These are phyloP conservation scores for Carcharodon carcharias DNA, from an alignment of 2,797 vertebrate genomes.

Conservation along the genomic window DNA sequence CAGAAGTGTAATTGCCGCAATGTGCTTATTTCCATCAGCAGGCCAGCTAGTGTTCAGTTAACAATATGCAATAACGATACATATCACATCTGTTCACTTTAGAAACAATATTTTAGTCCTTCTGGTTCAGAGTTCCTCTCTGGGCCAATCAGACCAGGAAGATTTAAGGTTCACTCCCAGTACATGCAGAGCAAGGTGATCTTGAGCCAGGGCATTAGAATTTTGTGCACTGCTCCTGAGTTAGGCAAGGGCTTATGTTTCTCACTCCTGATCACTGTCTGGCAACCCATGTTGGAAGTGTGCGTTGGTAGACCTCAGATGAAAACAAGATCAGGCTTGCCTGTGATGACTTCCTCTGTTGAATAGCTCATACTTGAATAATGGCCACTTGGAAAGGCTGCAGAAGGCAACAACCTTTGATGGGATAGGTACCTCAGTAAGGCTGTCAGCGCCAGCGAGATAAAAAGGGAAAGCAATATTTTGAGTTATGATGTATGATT, in stretches of 20 bases:
- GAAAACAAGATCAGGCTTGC: background rate
- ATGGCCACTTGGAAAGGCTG: background rate
- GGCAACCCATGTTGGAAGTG: background rate
- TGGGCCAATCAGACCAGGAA: background rate
- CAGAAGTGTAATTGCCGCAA: background rate
- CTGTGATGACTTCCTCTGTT: background rate
- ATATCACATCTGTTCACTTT: background rate
- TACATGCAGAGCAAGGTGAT: background rate
- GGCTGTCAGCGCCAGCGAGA: background rate
- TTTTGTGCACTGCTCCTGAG: background rate
- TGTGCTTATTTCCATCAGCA: background rate
- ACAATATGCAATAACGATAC: background rate
- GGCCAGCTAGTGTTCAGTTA: background rate
- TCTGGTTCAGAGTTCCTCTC: background rate
- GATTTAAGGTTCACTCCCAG: background rate
- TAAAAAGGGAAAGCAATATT: background rate
- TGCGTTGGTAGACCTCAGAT: background rate
- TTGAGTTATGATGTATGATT: background rate
- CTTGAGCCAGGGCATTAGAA: background rate
- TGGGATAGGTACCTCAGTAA: background rate
- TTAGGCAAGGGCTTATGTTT: background rate
- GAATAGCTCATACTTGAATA: background rate
- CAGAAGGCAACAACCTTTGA: background rate
- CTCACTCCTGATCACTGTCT: background rate
- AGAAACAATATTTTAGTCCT: background rate